A percentile compares a stretch with the other conserved stretches of the same genome.
Evolutionary conservation across 2,797 vertebrate genomes (phyloP).

Genomic region (Darevskia nairensis): DNA sequence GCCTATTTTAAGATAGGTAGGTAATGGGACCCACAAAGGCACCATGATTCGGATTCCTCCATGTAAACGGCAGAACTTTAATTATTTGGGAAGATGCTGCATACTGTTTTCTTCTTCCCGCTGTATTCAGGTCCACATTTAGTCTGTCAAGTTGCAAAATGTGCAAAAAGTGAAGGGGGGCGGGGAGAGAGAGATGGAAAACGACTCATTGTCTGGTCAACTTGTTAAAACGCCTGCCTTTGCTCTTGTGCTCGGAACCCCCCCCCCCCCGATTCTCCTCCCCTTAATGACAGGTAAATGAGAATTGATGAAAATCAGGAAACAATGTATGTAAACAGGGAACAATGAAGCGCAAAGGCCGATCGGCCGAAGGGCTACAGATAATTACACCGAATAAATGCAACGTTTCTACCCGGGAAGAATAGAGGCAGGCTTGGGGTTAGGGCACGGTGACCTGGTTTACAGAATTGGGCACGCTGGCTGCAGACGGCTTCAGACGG

Average conservation of each 20-base stretch:
- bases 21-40: neutral
- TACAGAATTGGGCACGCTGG: neutral
- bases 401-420: constrained; percentile 40
- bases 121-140: no score
- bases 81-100: neutral
- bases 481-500: neutral
- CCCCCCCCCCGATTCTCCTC: constrained; percentile 12
- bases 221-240: neutral
- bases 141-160: neutral
- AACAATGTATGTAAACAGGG: constrained; percentile 68
- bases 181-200: neutral
- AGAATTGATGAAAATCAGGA: constrained; percentile 63
- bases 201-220: neutral
- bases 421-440: constrained; percentile 35
- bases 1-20: neutral
- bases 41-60: neutral
- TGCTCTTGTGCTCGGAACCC: neutral
- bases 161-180: neutral
- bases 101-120: neutral
- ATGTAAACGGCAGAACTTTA: neutral
- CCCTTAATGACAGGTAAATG: constrained; percentile 72
- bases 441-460: constrained; percentile 63
- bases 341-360: constrained; percentile 62
- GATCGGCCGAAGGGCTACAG: constrained; percentile 54
- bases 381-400: constrained; percentile 62